Evolutionary conservation across 2,113 vertebrate species (phyloP), one percentile per base, ranked within the genome.

Genomic region (Chaetura pelagica): DNA sequence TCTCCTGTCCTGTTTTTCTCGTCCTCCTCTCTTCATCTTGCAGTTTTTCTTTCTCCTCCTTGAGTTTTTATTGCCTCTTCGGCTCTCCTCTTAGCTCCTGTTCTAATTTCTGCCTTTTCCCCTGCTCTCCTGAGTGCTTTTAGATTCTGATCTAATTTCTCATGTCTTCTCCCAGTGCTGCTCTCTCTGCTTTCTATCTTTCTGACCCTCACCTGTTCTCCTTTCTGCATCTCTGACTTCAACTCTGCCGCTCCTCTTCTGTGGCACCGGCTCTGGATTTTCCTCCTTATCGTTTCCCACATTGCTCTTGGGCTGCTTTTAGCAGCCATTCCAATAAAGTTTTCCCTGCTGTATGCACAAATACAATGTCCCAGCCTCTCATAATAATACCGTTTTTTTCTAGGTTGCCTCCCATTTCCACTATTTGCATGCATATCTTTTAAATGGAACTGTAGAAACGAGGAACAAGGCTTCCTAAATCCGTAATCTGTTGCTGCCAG

Each of bases 141-240:
- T 83, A 95, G 97, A 97, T 97, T 97, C 97, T 97, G 98, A 96
- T 98, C 98, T 98, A 98, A 98, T 98, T 98, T 98, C 95, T 97
- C 97, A 96, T 97, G 96, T 95, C 97, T 97, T 98, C 97, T 98
- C 98, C 97, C 97, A 97, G 97, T 16, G 96, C 97, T 97, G 96
- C 96, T 96, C 95, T 97, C 96, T 96, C 96, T 97, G 95, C 93
- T 97, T 97, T 97, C 97, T 96, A 86, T 91, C 93, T 97, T 97
- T 93, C 97, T 98, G 98, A 97, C 97, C 97, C 97, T 98, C 93
- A 97, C 91, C 95, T 86, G 92, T 88, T 96, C 59, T 96, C 92
- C 93, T 98, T 96, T 95, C 87, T 96, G 94, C 64, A 61, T 93
- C 92, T 94, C 97, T 85, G 92, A 94, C 96, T 97, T 95, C 90